Conservation (phyloP, 1,140 invertebrate species). For the Pseudomyrmex flavicornis region DNA sequence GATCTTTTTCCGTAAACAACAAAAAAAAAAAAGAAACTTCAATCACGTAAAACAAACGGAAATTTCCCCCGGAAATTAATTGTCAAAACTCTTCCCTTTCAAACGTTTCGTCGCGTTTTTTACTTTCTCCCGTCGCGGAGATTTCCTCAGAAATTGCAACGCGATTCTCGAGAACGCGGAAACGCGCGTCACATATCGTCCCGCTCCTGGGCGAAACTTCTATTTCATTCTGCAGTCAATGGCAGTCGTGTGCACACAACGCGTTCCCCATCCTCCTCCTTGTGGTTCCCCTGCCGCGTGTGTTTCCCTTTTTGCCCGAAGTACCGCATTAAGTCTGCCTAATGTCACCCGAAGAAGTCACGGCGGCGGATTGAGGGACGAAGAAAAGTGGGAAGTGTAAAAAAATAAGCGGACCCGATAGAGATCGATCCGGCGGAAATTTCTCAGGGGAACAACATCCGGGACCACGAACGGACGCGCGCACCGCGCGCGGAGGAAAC, state of each 20-base stretch:
- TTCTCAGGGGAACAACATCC: slow-evolving; percentile 68
- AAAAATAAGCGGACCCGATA: slow-evolving; percentile 57
- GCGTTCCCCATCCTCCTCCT: neutral
- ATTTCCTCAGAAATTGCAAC: neutral
- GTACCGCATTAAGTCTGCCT: slow-evolving; percentile 68
- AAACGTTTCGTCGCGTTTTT: neutral
- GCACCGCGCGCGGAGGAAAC: slow-evolving; percentile 28
- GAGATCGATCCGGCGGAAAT: slow-evolving; percentile 71
- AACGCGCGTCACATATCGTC: slow-evolving; percentile 33
- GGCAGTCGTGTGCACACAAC: slow-evolving; percentile 59
- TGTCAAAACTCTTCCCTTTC: neutral
- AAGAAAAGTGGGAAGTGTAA: slow-evolving; percentile 11
- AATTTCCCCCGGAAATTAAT: neutral
- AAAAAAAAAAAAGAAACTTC: neutral
- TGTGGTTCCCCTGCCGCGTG: neutral
- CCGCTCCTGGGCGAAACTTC: slow-evolving; percentile 47
- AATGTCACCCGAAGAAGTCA: slow-evolving; percentile 65
- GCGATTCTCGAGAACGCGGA: neutral
- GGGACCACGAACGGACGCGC: too few species aligned
- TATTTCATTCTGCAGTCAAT: slow-evolving; percentile 74
- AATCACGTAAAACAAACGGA: neutral
- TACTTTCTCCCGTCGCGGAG: too few species aligned
- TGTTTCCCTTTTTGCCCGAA: slow-evolving; percentile 66
- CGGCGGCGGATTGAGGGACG: neutral
- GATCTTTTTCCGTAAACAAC: neutral